These are phyloP conservation scores for Balearica regulorum DNA, from an alignment of 2,797 vertebrate species.

Conservation along the genomic window DNA sequence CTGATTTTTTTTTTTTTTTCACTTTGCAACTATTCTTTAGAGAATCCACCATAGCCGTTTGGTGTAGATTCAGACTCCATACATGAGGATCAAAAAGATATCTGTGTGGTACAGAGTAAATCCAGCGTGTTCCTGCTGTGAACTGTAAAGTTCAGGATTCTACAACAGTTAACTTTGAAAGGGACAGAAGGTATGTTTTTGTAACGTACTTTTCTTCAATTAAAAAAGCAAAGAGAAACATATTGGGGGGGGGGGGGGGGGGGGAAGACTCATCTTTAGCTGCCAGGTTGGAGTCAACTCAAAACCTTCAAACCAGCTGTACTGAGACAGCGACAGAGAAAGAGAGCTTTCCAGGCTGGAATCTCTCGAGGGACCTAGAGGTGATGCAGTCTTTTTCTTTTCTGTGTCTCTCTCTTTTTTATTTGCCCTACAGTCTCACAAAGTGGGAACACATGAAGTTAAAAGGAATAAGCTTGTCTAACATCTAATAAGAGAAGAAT, in stretches of 20 bases:
- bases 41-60: not conserved
- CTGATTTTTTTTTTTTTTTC: too few species aligned
- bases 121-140: not conserved
- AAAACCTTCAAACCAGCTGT: slow-evolving; percentile 5
- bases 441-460: not conserved
- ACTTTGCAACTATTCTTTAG: not conserved
- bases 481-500: slow-evolving; percentile 32
- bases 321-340: not conserved
- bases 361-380: not conserved
- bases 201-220: not conserved
- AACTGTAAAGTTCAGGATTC: not conserved
- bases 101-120: not conserved
- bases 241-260: too few species aligned
- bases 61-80: not conserved
- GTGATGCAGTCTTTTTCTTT: not conserved
- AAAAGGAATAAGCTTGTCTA: slow-evolving; percentile 14
- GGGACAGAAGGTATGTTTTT: not conserved
- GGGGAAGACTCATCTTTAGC: not conserved
- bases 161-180: not conserved
- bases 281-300: not conserved
- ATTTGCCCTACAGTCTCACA: slow-evolving; percentile 17
- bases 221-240: not conserved
- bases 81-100: not conserved
- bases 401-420: not conserved
- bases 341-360: not conserved